A percentile compares a stretch with the other conserved stretches of the same genome.
phyloP scores from a whole-genome alignment of 2,888 invertebrate species.

The Melanostoma mellinum region DNA sequence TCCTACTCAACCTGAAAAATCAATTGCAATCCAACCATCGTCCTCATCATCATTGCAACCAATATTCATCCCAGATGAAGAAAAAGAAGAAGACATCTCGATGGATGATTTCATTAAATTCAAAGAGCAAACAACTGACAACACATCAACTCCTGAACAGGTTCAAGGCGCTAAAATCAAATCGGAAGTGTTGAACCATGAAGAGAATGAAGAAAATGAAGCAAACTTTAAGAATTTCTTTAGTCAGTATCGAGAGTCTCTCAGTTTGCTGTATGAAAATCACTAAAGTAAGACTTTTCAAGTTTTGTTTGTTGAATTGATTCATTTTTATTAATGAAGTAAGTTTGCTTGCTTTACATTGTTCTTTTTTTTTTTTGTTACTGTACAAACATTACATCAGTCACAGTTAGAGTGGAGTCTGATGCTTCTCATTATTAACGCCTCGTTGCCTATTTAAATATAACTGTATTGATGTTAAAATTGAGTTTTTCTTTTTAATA shows the following conservation, averaged over 20 bases:
- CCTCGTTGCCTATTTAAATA: constrained; percentile 48
- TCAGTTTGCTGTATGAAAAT: constrained; percentile 75
- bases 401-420: constrained; percentile 23
- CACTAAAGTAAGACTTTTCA: constrained; percentile 62
- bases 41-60: constrained; percentile 74
- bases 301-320: constrained; percentile 43
- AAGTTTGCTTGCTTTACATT: constrained; percentile 28
- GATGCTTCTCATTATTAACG: constrained; percentile 48
- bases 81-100: constrained; percentile 73
- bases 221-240: constrained; percentile 76
- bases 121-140: constrained; percentile 59
- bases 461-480: constrained; percentile 45
- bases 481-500: constrained; percentile 19
- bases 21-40: constrained; percentile 46
- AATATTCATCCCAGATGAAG: constrained; percentile 73
- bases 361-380: constrained; percentile 17
- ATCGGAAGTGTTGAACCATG: constrained; percentile 67
- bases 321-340: constrained; percentile 41
- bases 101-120: constrained; percentile 76
- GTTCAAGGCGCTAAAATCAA: constrained; percentile 59
- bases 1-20: constrained; percentile 38
- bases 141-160: constrained; percentile 38
- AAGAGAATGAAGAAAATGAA: constrained; percentile 75
- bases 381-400: constrained; percentile 67
- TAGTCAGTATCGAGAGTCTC: constrained; percentile 75